Evolutionary conservation across 1,140 invertebrate species (phyloP), one percentile per base, ranked within the genome.

Genomic region (Drosophila teissieri): DNA sequence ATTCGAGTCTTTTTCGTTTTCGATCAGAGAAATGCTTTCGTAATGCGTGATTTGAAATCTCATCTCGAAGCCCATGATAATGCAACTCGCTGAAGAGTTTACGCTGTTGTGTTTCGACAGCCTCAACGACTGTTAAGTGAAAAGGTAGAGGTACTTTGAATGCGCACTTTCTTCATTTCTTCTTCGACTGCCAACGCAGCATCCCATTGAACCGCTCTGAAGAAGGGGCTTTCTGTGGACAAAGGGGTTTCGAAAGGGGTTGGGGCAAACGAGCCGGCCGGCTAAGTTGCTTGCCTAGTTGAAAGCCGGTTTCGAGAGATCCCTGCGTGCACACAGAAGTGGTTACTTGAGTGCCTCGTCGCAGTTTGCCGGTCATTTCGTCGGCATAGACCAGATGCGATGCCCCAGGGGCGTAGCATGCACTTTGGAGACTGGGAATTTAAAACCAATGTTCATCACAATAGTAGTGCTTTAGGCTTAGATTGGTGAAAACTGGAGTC

Each of bases 271-370:
- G 24, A 69, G 67, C 63, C 67, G 67, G 67, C 62, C 64, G 67
- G 67, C 67, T 64, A 46, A 68, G 64, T 64, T 64, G 46, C 60
- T 70, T 70, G 70, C 55, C 64, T 79, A 65, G 57, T 65, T 57
- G 53, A 52, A 70, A 84, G 80, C 80, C 80, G 80, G 80, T 84
- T 84, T 80, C 63, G 42, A 70, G 36, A 70, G 64, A 69, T 68
- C 62, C 67, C 67, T 70, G 67, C 64, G 40, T 70, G 67, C 64
- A 70, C 40, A 15, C 40, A 70, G 46, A 68, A 63, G 64, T 69
- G 58, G 53, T 72, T 80, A 62, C 76, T 83, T 54, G 63, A 79
- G 75, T 80, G 64, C 60, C 56, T 78, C 63, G 80, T 57, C 74
- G 76, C 80, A 76, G 31, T 84, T 84, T 76, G 70, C 77, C 76